Evolutionary conservation across 1,140 invertebrate species (phyloP), one percentile per base, ranked within the genome.

Genomic region (Aleiodes sp.): DNA sequence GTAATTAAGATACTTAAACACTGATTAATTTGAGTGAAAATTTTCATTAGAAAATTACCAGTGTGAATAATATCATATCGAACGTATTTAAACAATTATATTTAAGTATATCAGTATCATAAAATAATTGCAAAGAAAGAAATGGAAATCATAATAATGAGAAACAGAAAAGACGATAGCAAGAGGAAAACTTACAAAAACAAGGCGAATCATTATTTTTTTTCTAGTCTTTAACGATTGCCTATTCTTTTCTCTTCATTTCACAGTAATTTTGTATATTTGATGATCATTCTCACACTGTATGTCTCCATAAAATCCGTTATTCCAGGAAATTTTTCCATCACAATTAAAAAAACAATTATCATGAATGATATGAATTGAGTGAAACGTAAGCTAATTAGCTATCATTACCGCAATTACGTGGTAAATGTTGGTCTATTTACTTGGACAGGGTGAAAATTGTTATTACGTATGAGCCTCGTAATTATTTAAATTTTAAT

Each of bases 81-180:
- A 65, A 69, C 61, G 56, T 73, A 73, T 67, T 73, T 68, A 68
- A 68, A 67, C 46, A 41, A 14, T 46, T 65, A 65, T 14, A n/a
- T 56, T 70, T 73, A 73, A 73, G 71, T 24, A 31, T 67, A 68
- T 70, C 68, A 73, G 68, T 73, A 73, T 70, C 68, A 73, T 73
- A 73, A 64, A 52, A 41, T 46, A 63, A 19, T 35, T 19, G 14
- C 4, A 39, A 29, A 28, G 29, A 61, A 35, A 61, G 33, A 65
- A 70, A 60, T 21, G 66, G 21, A 46, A 31, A 8, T 14, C 60
- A 57, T 43, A 59, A 24, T 52, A 24, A 26, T n/a, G 26, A 52
- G 21, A 24, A 21, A 16, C 46, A 24, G 46, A 52, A 52, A 46
- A n/a, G 41, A 46, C 3, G 41, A 46, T 46, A 46, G 14, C 41